Percentiles rank a stretch among this genome's conserved stretches.
Conservation (phyloP, 2,797 vertebrate species). For the Setipinna tenuifilis region DNA sequence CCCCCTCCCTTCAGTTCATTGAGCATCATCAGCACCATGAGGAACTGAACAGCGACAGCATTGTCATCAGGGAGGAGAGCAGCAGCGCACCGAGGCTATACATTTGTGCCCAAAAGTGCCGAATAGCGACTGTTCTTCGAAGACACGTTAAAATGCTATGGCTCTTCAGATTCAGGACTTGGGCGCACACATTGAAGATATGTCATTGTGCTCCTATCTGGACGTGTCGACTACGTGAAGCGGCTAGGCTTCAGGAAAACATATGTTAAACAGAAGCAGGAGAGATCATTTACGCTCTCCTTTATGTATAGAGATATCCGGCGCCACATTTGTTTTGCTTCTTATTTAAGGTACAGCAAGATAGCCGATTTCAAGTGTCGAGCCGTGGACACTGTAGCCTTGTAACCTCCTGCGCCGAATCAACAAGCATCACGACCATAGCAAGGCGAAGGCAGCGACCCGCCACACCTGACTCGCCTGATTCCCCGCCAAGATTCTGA, state of each 20-base stretch:
- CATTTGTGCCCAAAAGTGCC: slow-evolving; percentile 48
- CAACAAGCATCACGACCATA: slow-evolving; percentile 57
- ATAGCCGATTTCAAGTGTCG: background rate
- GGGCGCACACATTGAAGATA: background rate
- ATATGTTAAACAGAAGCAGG: slow-evolving; percentile 28
- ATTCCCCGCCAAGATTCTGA: slow-evolving; percentile 69
- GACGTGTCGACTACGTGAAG: slow-evolving; percentile 31
- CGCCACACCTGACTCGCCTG: slow-evolving; percentile 66
- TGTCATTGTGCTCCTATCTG: slow-evolving; percentile 45
- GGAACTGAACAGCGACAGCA: slow-evolving; percentile 74
- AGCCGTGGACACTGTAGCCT: background rate
- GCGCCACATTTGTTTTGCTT: background rate
- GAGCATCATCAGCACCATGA: slow-evolving; percentile 76
- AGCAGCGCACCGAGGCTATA: slow-evolving; percentile 20
- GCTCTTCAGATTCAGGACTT: slow-evolving; percentile 7
- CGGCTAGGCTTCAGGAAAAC: slow-evolving; percentile 4
- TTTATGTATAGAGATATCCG: background rate
- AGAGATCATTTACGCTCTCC: background rate
- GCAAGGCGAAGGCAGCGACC: slow-evolving; percentile 60
- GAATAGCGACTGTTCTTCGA: slow-evolving; percentile 33
- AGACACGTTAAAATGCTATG: slow-evolving; percentile 9
- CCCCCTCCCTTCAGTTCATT: slow-evolving; percentile 56
- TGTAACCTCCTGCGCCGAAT: slow-evolving; percentile 48
- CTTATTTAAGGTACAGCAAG: background rate
- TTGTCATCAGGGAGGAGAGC: slow-evolving; percentile 35